phyloP scores from a whole-genome alignment of 2,888 invertebrate genomes.

The Gasteruption jaculator region DNA sequence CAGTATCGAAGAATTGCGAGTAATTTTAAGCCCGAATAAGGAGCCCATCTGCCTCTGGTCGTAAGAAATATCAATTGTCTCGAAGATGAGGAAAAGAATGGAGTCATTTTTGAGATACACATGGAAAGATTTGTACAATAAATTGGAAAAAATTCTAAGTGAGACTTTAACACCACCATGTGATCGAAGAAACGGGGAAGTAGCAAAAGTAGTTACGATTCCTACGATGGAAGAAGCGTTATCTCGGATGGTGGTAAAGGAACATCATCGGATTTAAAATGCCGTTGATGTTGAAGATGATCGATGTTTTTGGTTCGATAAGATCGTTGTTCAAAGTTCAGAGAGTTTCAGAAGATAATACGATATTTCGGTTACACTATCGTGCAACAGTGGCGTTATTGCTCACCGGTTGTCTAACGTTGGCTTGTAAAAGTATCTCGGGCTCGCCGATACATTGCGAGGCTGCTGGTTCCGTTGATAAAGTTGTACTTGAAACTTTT shows the following conservation, averaged over 20 bases:
- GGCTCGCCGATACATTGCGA: slow-evolving; percentile 53
- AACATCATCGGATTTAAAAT: slow-evolving; percentile 31
- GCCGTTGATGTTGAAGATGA: slow-evolving; percentile 49
- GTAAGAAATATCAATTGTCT: no score
- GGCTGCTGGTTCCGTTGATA: slow-evolving; percentile 50
- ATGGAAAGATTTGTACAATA: no score
- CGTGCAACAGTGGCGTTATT: slow-evolving; percentile 55
- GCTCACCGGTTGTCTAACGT: slow-evolving; percentile 54
- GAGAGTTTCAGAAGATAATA: slow-evolving; percentile 50
- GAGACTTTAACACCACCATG: no score
- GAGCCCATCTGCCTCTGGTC: no score
- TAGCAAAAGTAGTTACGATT: no score
- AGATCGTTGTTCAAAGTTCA: slow-evolving; percentile 47
- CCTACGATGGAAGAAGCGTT: no score
- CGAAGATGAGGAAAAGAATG: no score
- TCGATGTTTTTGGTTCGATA: slow-evolving; percentile 48
- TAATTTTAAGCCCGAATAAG: no score
- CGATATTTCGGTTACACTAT: slow-evolving; percentile 55
- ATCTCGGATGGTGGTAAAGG: background rate
- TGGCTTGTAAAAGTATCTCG: slow-evolving; percentile 53
- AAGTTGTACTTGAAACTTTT: slow-evolving; percentile 84
- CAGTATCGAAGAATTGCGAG: no score
- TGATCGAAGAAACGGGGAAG: no score
- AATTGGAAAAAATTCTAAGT: no score
- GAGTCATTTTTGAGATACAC: no score